Conservation (phyloP, 2,113 vertebrate species). For the Salminus brasiliensis region DNA sequence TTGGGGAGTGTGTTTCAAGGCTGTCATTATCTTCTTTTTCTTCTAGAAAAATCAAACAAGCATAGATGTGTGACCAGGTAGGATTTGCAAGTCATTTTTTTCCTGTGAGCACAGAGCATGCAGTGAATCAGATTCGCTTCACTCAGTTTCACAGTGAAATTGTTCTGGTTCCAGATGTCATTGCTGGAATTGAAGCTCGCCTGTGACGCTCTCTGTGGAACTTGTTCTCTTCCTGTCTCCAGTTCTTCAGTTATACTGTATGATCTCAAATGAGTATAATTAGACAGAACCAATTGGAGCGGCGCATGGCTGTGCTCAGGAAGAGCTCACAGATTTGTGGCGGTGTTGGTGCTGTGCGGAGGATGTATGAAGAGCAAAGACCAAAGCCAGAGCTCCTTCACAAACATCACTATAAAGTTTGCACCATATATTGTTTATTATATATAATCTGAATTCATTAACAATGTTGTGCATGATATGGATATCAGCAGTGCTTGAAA, state of each 20-base stretch:
- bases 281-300: neutral
- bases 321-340: neutral
- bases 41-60: neutral
- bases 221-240: neutral
- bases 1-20: neutral
- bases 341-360: neutral
- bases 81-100: neutral
- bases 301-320: neutral
- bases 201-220: neutral
- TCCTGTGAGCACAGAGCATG: neutral
- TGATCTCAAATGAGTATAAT: constrained; percentile 5
- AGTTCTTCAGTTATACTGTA: constrained; percentile 3
- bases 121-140: neutral
- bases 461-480: too few relatives aligned
- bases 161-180: constrained; percentile 13
- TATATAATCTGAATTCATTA: too few relatives aligned
- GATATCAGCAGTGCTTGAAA: too few relatives aligned
- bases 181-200: neutral
- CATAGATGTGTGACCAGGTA: neutral
- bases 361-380: constrained; percentile 18
- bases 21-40: neutral
- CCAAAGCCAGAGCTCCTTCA: constrained; percentile 16
- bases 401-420: constrained; percentile 16
- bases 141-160: neutral
- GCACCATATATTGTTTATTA: neutral